Evolutionary conservation across 1,140 invertebrate species (phyloP).

Genomic region (Ips typographus): DNA sequence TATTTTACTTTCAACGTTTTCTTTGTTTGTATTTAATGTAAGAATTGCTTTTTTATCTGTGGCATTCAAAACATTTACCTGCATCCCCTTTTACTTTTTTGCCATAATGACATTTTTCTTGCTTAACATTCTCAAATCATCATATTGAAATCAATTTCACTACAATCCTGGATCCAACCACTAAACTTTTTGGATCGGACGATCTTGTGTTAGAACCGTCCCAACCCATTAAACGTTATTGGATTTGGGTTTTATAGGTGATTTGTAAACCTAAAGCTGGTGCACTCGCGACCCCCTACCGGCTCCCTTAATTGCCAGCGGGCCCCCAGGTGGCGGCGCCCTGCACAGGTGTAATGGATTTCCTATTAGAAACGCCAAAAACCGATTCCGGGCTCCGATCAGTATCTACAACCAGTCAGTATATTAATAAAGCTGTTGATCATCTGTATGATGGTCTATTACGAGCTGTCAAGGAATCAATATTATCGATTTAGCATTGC

Average conservation of each 20-base stretch:
- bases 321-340: conserved; percentile 37
- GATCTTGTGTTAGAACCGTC: background rate
- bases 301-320: conserved; percentile 36
- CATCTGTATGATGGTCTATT: conserved; percentile 14
- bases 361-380: conserved; percentile 38
- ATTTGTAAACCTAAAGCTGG: background rate
- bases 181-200: too few relatives aligned
- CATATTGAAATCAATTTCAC: too few relatives aligned
- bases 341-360: conserved; percentile 43
- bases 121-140: too few relatives aligned
- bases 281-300: conserved; percentile 28
- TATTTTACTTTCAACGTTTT: too few relatives aligned
- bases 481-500: conserved; percentile 23
- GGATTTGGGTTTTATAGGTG: background rate
- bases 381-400: conserved; percentile 31
- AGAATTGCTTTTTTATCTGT: too few relatives aligned
- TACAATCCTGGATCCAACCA: too few relatives aligned
- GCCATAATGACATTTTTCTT: too few relatives aligned
- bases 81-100: too few relatives aligned
- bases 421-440: conserved; percentile 41
- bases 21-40: too few relatives aligned
- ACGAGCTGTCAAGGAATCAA: conserved; percentile 30
- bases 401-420: conserved; percentile 30
- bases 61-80: too few relatives aligned
- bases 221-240: conserved; percentile 3